phyloP scores from a whole-genome alignment of 2,113 vertebrate species.

The Pseudonaja textilis region DNA sequence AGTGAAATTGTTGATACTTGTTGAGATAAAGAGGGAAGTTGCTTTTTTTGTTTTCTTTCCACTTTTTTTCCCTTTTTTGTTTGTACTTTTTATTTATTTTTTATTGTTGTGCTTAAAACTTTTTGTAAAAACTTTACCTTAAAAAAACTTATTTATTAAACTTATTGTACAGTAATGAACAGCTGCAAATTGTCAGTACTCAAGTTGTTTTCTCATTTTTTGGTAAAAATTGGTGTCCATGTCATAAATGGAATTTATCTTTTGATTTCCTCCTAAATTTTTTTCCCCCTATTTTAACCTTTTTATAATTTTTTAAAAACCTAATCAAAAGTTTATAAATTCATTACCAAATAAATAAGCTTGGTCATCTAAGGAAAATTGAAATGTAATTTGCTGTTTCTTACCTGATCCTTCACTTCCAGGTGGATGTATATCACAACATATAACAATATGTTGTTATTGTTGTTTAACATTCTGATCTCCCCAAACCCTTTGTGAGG shows the following conservation, averaged over 20 bases:
- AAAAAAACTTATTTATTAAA: not conserved
- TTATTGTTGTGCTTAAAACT: not conserved
- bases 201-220: not conserved
- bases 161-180: not conserved
- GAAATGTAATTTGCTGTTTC: not conserved
- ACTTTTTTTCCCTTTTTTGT: not conserved
- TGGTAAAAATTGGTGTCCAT: not conserved
- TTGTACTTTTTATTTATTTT: not conserved
- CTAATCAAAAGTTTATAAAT: not conserved
- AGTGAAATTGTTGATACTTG: not conserved
- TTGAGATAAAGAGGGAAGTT: not conserved
- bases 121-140: not conserved
- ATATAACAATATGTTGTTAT: not conserved
- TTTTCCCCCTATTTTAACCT: not conserved
- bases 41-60: not conserved
- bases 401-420: not conserved
- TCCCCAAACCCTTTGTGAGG: not conserved
- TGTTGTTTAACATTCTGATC: not conserved
- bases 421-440: not conserved
- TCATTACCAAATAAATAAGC: not conserved
- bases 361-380: not conserved
- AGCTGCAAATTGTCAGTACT: not conserved
- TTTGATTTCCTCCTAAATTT: not conserved
- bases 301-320: not conserved
- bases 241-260: not conserved